Conservation (phyloP, 2,797 vertebrate species). For the Arnoldichthys spilopterus region DNA sequence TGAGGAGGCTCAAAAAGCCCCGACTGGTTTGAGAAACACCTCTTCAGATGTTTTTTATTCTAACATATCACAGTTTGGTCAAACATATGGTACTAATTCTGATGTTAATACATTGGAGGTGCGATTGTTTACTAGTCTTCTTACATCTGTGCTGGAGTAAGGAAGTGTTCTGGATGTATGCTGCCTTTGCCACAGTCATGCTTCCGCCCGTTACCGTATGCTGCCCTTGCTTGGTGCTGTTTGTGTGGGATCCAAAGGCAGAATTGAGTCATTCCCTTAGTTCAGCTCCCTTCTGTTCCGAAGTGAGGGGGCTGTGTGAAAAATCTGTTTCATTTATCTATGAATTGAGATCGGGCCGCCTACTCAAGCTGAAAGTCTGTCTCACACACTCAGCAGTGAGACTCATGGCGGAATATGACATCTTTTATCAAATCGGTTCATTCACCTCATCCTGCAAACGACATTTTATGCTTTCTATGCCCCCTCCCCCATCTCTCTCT, state of each 20-base stretch:
- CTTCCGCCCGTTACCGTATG: slow-evolving; percentile 45
- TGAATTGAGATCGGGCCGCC: slow-evolving; percentile 60
- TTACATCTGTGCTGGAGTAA: slow-evolving; percentile 21
- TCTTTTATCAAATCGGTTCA: slow-evolving; percentile 49
- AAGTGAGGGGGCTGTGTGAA: slow-evolving; percentile 65
- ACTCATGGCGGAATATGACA: slow-evolving; percentile 39
- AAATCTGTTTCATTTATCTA: slow-evolving; percentile 75
- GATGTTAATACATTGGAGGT: slow-evolving; percentile 13
- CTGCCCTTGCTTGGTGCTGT: slow-evolving; percentile 53
- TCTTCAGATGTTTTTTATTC: background rate
- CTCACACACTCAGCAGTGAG: slow-evolving; percentile 37
- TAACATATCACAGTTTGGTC: background rate
- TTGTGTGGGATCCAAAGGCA: slow-evolving; percentile 57
- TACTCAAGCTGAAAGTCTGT: slow-evolving; percentile 56
- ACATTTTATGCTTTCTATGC: slow-evolving; percentile 39
- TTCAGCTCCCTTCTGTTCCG: slow-evolving; percentile 57
- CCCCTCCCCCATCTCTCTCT: background rate
- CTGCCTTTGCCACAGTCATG: slow-evolving; percentile 44
- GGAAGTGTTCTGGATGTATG: slow-evolving; percentile 33
- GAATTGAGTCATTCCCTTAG: slow-evolving; percentile 59
- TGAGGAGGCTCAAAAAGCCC: background rate
- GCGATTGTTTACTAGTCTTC: slow-evolving; percentile 25
- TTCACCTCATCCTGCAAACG: slow-evolving; percentile 56
- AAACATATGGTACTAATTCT: slow-evolving; percentile 22
- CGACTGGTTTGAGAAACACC: background rate